Evolutionary conservation across 92 coral and sea anemone species (phyloP).

Genomic region (Paragorgia papillata): DNA sequence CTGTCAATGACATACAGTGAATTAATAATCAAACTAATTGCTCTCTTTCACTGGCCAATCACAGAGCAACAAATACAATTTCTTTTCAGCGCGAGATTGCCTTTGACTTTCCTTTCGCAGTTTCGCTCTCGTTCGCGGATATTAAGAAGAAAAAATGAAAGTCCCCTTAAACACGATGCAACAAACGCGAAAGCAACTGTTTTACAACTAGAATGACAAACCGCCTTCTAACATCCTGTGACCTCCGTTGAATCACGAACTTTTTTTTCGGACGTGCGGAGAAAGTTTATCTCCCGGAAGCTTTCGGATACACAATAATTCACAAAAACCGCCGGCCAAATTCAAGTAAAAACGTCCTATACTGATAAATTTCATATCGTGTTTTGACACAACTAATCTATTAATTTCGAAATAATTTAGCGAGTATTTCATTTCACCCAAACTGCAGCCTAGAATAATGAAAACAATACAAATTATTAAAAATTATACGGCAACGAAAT

Average conservation of each 20-base stretch:
- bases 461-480: neutral
- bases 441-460: neutral
- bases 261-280: too few relatives aligned
- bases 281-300: too few relatives aligned
- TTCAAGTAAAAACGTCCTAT: neutral
- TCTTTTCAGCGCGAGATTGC: conserved; percentile 14
- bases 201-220: too few relatives aligned
- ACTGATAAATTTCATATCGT: too few relatives aligned
- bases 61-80: neutral
- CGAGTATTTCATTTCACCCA: neutral
- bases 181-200: too few relatives aligned
- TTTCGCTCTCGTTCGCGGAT: neutral
- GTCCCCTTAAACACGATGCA: neutral
- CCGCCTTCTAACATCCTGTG: too few relatives aligned
- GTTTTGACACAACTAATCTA: neutral
- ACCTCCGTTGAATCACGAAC: too few relatives aligned
- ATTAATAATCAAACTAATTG: conserved; percentile 48
- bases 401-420: neutral
- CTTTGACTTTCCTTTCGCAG: conserved; percentile 2
- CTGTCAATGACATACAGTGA: conserved; percentile 45
- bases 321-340: neutral
- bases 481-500: neutral
- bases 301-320: too few relatives aligned
- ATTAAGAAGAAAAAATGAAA: neutral
- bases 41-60: conserved; percentile 27